Evolutionary conservation across 2,797 vertebrate species (phyloP), one percentile per base, ranked within the genome.

Genomic region (Pipistrellus pipistrellus): DNA sequence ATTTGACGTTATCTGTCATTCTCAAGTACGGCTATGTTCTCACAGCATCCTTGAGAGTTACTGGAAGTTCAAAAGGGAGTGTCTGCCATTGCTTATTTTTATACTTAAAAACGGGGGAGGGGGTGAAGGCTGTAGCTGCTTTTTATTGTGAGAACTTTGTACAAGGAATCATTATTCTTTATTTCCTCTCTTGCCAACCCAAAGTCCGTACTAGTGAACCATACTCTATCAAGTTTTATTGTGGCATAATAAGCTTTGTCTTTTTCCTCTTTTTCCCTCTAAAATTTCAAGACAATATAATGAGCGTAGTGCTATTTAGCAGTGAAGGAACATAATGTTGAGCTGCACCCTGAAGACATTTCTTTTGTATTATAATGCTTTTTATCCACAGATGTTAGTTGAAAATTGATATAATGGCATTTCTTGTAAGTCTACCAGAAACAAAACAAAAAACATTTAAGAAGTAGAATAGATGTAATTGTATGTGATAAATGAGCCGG

Each of bases 391-490:
- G 89, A 93, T 96, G 97, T 97, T 90, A 96, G 41, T 83, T 94
- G 62, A 44, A 69, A 97, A 96, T 96, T 92, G 73, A 93, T 96
- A 92, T 80, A 95, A 96, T 87, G 20, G 46, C 95, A 55, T 96
- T 95, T 95, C 95, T 97, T 95, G 94, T 93, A 88, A 91, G 85
- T 57, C 64, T 94, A 90, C 85, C 72, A 97, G 55, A 90, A 98
- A 95, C 15, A 97, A 30, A 97, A 97, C 95, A 95, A 85, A 96
- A 96, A 97, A 75, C 78, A 94, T 91, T 95, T 97, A 77, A 73
- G 85, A 94, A 95, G 82, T 94, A 92, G 64, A 97, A 97, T 97
- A 93, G 73, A 90, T 97, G 64, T 94, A 98, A 98, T 97, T 90
- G 72, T 87, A 95, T 93, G 87, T 97, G 91, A 97, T 95, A 97